phyloP scores from a whole-genome alignment of 1,140 invertebrate genomes.

The Prorops nasuta region DNA sequence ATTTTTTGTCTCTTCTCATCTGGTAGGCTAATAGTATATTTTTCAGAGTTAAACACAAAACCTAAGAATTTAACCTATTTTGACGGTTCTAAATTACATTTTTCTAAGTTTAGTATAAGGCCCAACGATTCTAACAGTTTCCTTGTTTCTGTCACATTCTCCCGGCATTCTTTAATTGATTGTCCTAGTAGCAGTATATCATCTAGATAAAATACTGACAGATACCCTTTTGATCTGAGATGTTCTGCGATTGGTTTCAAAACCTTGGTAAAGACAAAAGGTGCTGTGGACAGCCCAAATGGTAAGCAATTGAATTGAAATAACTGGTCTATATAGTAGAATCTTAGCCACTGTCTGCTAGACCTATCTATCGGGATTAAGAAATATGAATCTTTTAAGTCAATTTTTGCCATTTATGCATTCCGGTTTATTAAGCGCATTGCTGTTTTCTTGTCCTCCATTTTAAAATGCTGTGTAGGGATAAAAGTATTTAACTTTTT shows the following conservation, averaged over 20 bases:
- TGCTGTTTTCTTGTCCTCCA: neutral
- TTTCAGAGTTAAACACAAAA: neutral
- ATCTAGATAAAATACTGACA: neutral
- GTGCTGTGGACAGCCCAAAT: neutral
- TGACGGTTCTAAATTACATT: neutral
- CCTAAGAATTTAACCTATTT: neutral
- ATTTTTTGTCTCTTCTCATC: neutral
- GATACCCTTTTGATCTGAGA: neutral
- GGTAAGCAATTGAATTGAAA: neutral
- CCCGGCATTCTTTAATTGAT: neutral
- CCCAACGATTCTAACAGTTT: neutral
- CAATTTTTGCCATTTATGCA: neutral
- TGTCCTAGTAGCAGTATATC: neutral
- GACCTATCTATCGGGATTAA: neutral
- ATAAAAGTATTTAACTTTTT: neutral
- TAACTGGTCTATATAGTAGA: neutral
- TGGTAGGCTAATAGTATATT: neutral
- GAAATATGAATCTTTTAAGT: neutral
- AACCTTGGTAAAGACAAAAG: neutral
- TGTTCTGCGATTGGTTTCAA: neutral
- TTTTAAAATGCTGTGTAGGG: neutral
- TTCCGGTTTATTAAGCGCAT: neutral
- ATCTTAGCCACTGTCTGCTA: neutral
- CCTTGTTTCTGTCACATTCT: neutral
- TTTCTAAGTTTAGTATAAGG: neutral